Evolutionary conservation across 2,888 invertebrate genomes (phyloP).

Genomic region (Metallyticus violacea): DNA sequence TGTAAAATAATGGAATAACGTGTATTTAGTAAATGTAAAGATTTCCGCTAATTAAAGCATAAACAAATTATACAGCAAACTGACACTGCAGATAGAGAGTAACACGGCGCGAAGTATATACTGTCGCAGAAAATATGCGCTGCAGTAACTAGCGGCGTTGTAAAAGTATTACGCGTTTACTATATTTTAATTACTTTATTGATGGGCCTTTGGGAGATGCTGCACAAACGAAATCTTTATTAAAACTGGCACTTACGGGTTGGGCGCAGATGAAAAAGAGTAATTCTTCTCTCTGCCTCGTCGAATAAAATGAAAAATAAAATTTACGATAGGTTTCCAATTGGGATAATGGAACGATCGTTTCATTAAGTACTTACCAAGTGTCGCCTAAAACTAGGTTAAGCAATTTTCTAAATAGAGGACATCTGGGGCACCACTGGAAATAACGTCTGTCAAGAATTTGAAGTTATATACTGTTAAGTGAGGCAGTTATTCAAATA

Average conservation of each 20-base stretch:
- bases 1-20: too few species aligned
- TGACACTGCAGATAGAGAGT: too few species aligned
- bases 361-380: not conserved
- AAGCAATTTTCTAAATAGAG: not conserved
- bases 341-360: not conserved
- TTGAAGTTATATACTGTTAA: not conserved
- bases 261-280: not conserved
- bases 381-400: not conserved
- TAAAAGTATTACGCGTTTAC: not conserved
- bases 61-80: too few species aligned
- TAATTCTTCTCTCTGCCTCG: not conserved
- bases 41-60: too few species aligned
- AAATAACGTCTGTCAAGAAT: not conserved
- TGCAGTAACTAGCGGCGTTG: not conserved
- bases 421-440: not conserved
- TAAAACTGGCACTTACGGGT: not conserved
- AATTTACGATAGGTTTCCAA: not conserved
- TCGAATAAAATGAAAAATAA: not conserved
- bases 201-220: not conserved
- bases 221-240: not conserved
- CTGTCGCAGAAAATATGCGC: too few species aligned
- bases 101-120: too few species aligned
- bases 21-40: too few species aligned
- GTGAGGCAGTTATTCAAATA: too few species aligned
- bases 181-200: not conserved